Conservation (phyloP, 2,888 invertebrate genomes). For the Hyles lineata region DNA sequence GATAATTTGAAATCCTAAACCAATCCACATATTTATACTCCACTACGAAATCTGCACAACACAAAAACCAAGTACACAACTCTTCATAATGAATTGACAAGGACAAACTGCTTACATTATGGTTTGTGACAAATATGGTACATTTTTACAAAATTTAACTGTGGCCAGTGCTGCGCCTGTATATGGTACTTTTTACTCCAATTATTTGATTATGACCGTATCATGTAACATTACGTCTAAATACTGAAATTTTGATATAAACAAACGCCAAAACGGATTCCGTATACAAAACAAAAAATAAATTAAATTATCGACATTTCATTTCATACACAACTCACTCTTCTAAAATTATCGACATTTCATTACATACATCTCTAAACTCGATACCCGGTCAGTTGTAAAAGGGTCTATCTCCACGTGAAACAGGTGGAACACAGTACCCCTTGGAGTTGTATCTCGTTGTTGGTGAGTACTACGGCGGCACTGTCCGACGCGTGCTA, state of each 20-base stretch:
- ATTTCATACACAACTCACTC: neutral
- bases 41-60: neutral
- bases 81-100: neutral
- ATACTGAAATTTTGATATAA: neutral
- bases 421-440: conserved; percentile 10
- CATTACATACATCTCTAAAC: neutral
- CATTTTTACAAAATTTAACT: neutral
- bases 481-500: conserved; percentile 10
- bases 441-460: neutral
- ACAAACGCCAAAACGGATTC: neutral
- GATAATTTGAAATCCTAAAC: too few species aligned
- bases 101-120: neutral
- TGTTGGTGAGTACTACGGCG: conserved; percentile 22
- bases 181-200: neutral
- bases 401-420: conserved; percentile 10
- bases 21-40: neutral
- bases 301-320: neutral
- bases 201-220: conserved; percentile 1
- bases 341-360: neutral
- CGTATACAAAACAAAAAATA: neutral
- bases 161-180: neutral
- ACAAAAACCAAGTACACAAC: neutral
- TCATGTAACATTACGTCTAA: neutral
- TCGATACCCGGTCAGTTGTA: neutral
- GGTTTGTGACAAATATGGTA: neutral